A percentile compares a stretch with the other conserved stretches of the same genome.
phyloP scores from a whole-genome alignment of 2,888 invertebrate genomes.

The Hymenopus coronatus region DNA sequence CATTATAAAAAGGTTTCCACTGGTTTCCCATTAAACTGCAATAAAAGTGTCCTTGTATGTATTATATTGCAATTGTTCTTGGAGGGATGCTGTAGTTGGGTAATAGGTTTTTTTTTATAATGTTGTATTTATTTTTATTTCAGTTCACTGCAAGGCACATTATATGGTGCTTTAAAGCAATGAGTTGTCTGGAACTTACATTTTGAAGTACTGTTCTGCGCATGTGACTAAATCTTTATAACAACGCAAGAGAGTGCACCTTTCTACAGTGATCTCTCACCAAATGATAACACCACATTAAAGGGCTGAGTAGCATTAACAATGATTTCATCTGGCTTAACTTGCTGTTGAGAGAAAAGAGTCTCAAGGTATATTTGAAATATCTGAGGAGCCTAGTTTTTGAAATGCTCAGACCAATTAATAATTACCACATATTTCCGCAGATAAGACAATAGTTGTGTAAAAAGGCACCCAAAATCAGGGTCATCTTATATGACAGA shows the following conservation, averaged over 20 bases:
- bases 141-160: constrained; percentile 52
- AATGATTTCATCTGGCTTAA: background rate
- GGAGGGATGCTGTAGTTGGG: too few relatives aligned
- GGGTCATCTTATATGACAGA: too few relatives aligned
- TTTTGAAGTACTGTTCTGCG: background rate
- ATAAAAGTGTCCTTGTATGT: too few relatives aligned
- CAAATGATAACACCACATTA: background rate
- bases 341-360: background rate
- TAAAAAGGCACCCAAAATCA: too few relatives aligned
- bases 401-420: background rate
- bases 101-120: too few relatives aligned
- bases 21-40: too few relatives aligned
- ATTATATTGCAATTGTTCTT: too few relatives aligned
- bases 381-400: background rate
- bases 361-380: too few relatives aligned
- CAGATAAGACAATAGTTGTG: too few relatives aligned
- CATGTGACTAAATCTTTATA: background rate
- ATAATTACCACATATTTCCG: too few relatives aligned
- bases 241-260: background rate
- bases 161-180: constrained; percentile 38
- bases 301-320: background rate
- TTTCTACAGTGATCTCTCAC: background rate
- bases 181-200: background rate
- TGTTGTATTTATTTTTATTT: constrained; percentile 39
- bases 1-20: too few relatives aligned